Percentiles rank a stretch among this genome's conserved stretches.
Conservation (phyloP, 2,888 invertebrate genomes). For the Halocaridina rubra region DNA sequence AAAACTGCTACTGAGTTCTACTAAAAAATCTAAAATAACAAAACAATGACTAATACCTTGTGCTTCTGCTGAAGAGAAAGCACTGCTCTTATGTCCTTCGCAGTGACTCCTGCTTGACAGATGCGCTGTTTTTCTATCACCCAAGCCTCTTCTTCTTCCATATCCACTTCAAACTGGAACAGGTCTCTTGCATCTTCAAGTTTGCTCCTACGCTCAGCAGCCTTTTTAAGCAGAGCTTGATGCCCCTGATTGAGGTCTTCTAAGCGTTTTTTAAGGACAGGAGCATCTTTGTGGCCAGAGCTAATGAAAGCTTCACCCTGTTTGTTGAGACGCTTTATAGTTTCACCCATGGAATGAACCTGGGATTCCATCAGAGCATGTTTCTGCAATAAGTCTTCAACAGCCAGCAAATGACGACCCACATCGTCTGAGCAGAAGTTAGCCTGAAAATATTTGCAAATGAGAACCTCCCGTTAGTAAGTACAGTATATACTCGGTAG, state of each 20-base stretch:
- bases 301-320: conserved; percentile 72
- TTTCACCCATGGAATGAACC: conserved; percentile 88
- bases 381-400: conserved; percentile 93
- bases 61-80: conserved; percentile 92
- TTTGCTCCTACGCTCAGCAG: conserved; percentile 81
- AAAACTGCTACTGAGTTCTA: too few species aligned
- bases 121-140: conserved; percentile 93
- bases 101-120: conserved; percentile 91
- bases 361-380: conserved; percentile 93
- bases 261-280: conserved; percentile 78
- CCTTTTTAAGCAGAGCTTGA: conserved; percentile 76
- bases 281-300: conserved; percentile 71
- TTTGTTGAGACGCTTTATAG: conserved; percentile 81
- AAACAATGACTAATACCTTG: too few species aligned
- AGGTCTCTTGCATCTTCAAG: conserved; percentile 93
- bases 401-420: conserved; percentile 92
- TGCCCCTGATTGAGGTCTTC: conserved; percentile 76
- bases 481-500: too few species aligned
- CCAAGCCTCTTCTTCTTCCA: conserved; percentile 98
- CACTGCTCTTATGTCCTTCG: conserved; percentile 92
- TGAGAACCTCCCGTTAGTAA: too few species aligned
- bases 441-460: conserved; percentile 69
- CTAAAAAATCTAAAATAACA: too few species aligned
- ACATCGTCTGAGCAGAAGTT: conserved; percentile 86
- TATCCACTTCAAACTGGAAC: conserved; percentile 95